These are phyloP conservation scores for Mobula hypostoma DNA, from an alignment of 2,113 vertebrate genomes.

Conservation along the genomic window DNA sequence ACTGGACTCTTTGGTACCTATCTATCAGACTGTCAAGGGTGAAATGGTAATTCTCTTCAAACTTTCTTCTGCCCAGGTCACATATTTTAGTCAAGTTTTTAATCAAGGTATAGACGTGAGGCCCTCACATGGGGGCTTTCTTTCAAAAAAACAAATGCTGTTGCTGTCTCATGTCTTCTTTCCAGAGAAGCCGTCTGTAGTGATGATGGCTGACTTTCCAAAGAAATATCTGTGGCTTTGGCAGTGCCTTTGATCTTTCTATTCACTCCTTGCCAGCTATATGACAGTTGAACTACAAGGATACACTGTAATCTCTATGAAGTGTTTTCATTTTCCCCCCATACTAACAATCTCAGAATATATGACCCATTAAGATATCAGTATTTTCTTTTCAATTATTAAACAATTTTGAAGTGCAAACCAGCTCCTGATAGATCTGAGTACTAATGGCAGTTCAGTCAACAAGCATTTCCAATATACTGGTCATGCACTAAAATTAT, in stretches of 20 bases:
- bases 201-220: constrained; percentile 35
- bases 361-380: not conserved
- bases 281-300: constrained; percentile 11
- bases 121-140: constrained; percentile 18
- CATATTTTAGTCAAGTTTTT: constrained; percentile 36
- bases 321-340: not conserved
- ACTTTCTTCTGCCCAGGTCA: constrained; percentile 24
- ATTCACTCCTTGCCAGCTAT: constrained; percentile 12
- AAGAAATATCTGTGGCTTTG: constrained; percentile 29
- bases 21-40: constrained; percentile 28
- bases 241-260: constrained; percentile 26
- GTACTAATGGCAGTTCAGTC: not conserved
- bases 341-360: not conserved
- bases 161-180: constrained; percentile 28
- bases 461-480: not conserved
- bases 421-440: not conserved
- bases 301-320: not conserved
- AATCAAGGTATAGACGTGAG: constrained; percentile 32
- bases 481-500: not conserved
- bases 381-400: not conserved
- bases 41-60: constrained; percentile 36
- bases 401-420: not conserved
- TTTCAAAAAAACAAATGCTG: constrained; percentile 16
- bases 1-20: not conserved
- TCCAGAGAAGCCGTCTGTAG: constrained; percentile 13